phyloP scores from a whole-genome alignment of 1,140 invertebrate genomes.

The Rhizoglyphus robini region DNA sequence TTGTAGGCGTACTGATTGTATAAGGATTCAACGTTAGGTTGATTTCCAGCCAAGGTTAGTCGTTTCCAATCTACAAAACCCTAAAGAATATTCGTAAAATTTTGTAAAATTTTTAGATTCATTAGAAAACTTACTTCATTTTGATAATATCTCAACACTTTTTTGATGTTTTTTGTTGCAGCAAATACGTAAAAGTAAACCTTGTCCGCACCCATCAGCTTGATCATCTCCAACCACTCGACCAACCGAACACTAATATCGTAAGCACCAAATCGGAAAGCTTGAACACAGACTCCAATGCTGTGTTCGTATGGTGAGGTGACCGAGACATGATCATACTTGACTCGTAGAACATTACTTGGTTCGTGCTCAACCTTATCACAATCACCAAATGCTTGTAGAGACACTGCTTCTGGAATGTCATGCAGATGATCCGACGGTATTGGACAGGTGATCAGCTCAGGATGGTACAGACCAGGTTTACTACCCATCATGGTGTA shows the following conservation, averaged over 20 bases:
- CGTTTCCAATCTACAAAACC: not conserved
- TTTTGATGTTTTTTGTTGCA: not conserved
- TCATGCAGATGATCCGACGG: conserved; percentile 34
- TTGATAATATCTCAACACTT: conserved; percentile 9
- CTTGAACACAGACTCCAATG: conserved; percentile 18
- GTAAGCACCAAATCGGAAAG: conserved; percentile 9
- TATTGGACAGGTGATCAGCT: conserved; percentile 71
- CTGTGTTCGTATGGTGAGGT: not conserved
- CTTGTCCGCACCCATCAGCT: conserved; percentile 12
- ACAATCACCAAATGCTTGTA: conserved; percentile 50
- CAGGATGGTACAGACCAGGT: conserved; percentile 75
- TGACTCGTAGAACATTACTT: conserved; percentile 69
- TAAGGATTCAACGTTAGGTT: not conserved
- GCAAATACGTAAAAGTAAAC: conserved; percentile 10
- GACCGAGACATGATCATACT: conserved; percentile 49
- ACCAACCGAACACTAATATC: conserved; percentile 18
- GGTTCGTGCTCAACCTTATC: conserved; percentile 48
- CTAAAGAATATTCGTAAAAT: not conserved
- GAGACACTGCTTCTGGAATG: conserved; percentile 64
- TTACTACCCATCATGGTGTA: conserved; percentile 81
- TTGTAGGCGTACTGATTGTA: not conserved
- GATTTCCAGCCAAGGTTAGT: not conserved
- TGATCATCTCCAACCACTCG: conserved; percentile 15
- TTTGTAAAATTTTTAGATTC: not conserved
- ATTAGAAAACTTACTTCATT: not conserved